phyloP scores from a whole-genome alignment of 1,140 invertebrate genomes.

The Leptoteleia sp. region DNA sequence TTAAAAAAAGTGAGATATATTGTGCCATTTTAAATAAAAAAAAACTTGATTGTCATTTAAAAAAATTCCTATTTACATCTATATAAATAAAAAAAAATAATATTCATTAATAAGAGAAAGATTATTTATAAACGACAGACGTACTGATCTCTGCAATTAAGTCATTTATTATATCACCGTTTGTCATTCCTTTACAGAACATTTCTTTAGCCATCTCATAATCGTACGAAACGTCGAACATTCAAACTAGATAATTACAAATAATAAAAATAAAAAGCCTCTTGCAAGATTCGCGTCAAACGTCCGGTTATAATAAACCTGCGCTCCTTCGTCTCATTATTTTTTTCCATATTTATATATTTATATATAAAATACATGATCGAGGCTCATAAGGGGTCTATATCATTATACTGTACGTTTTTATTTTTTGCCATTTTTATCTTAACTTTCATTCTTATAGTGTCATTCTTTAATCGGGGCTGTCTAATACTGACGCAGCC shows the following conservation, averaged over 20 bases:
- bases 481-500: conserved; percentile 64
- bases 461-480: conserved; percentile 68
- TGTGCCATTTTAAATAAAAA: too few species aligned
- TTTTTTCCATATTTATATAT: conserved; percentile 74
- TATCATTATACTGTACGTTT: conserved; percentile 73
- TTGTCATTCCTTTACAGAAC: conserved; percentile 74
- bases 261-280: conserved; percentile 80
- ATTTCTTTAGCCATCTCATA: conserved; percentile 72
- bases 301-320: conserved; percentile 70
- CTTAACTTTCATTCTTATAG: conserved; percentile 60
- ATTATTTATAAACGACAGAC: background rate
- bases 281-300: conserved; percentile 75
- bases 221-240: conserved; percentile 77
- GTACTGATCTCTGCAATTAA: conserved; percentile 67
- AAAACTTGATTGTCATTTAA: too few species aligned
- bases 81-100: conserved; percentile 6
- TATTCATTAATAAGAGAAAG: conserved; percentile 2
- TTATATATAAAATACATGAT: conserved; percentile 81
- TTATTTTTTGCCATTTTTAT: conserved; percentile 44
- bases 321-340: conserved; percentile 39
- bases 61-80: too few species aligned
- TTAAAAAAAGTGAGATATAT: too few species aligned
- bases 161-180: conserved; percentile 76
- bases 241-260: conserved; percentile 79
- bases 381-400: conserved; percentile 75